Base-by-base conservation (phyloP, 2,888 invertebrate species). In the Monopis laevigella region DNA sequence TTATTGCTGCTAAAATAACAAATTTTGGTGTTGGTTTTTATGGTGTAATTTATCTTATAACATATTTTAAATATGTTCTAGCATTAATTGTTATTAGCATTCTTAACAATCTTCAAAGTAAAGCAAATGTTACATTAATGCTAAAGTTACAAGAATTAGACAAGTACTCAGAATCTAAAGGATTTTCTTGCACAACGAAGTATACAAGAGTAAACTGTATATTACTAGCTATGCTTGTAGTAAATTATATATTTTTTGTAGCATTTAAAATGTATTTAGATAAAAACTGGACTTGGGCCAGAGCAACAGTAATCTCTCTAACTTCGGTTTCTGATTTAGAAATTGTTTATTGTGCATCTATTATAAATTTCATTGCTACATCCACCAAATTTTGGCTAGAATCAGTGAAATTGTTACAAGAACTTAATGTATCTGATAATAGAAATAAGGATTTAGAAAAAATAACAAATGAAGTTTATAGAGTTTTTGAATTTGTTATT, bases 211-310 rank as follows among this genome's bases (percentile, higher is more conserved):
- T 32, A 2, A 32, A 32, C n/a, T 32, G 32, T 14, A 13, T n/a
- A 2, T 13, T 32, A 4, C 10, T 32, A 17, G 2, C 17, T 3
- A 6, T 17, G 11, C 16, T 17, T n/a, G 2, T 17, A 6, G 11
- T 32, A 4, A 5, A 17, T 11, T 32, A 32, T 17, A 2, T 32
- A 7, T 4, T 17, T 2, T 32, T 32, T 17, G 32, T 32, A n/a
- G 7, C 17, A 4, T 17, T 17, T 7, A 32, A 32, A 17, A 4
- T 32, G 3, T 10, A 2, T 3, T 17, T 17, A 2, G 32, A 32
- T 32, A 7, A 4, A 17, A 32, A 32, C 2, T 32, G 32, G 32
- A 32, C 14, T n/a, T 32, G 32, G 32, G 32, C 32, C 8, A 11
- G 32, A 2, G n/a, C 16, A 17, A 17, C 17, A 10, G 2, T 32